Percentiles rank a stretch among this genome's conserved stretches.
These are phyloP conservation scores for Ptycholaimellus sp. DNA, from an alignment of 2,888 invertebrate genomes.

Conservation along the genomic window DNA sequence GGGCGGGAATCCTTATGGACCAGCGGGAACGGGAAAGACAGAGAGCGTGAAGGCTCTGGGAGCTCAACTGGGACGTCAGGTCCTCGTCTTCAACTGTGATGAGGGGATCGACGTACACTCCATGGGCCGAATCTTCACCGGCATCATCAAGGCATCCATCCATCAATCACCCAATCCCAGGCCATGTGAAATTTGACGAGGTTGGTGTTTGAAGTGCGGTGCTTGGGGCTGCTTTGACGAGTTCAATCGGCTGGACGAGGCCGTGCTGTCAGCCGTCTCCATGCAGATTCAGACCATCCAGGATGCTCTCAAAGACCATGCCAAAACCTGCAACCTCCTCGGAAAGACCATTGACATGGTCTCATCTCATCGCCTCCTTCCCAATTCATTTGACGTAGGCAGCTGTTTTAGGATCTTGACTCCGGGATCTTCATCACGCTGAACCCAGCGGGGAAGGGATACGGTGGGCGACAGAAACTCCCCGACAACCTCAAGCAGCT, in stretches of 20 bases:
- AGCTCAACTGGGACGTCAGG: constrained; percentile 57
- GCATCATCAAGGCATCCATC: too few relatives aligned
- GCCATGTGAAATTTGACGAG: too few relatives aligned
- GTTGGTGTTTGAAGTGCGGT: too few relatives aligned
- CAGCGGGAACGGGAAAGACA: constrained; percentile 95
- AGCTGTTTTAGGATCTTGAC: constrained; percentile 55
- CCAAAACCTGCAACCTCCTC: too few relatives aligned
- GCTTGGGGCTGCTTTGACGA: constrained; percentile 99
- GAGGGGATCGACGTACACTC: constrained; percentile 85
- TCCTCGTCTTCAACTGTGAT: constrained; percentile 83
- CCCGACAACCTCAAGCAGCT: constrained; percentile 79
- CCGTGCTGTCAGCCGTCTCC: constrained; percentile 74
- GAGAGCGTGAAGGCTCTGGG: constrained; percentile 91
- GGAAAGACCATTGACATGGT: not conserved
- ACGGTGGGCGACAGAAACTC: constrained; percentile 74
- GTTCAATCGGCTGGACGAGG: constrained; percentile 81
- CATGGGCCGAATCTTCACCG: constrained; percentile 71
- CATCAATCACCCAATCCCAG: too few relatives aligned
- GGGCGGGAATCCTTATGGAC: constrained; percentile 94
- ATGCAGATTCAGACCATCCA: constrained; percentile 81
- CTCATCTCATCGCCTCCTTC: not conserved
- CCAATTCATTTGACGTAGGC: too few relatives aligned
- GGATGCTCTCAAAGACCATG: too few relatives aligned
- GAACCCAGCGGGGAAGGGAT: constrained; percentile 81
- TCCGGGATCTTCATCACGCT: constrained; percentile 89